These are phyloP conservation scores for Pomatorhinus ruficollis DNA, from an alignment of 2,113 vertebrate species.

Conservation along the genomic window DNA sequence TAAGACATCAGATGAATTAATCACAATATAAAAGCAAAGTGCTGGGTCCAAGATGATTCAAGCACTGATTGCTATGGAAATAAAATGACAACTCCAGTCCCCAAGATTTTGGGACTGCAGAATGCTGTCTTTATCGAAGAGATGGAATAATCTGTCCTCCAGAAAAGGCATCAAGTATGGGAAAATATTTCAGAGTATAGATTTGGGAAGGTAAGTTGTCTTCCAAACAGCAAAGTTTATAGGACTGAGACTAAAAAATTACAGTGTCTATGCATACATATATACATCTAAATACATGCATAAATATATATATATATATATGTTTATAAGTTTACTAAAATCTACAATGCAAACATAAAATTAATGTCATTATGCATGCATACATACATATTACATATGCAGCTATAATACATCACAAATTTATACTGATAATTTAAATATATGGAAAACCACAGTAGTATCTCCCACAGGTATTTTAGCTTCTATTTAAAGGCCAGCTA, in stretches of 20 bases:
- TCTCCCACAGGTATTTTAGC: not conserved
- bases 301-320: not conserved
- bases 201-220: not conserved
- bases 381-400: not conserved
- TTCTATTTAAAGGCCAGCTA: not conserved
- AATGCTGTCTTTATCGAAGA: not conserved
- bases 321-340: not conserved
- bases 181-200: not conserved
- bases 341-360: not conserved
- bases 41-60: not conserved
- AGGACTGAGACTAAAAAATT: not conserved
- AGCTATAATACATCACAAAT: not conserved
- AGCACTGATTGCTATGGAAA: not conserved
- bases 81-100: not conserved
- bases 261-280: not conserved
- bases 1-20: not conserved
- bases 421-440: not conserved
- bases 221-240: not conserved
- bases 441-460: not conserved
- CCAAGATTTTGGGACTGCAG: not conserved
- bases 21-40: not conserved
- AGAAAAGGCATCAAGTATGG: not conserved
- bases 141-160: not conserved
- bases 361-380: not conserved
- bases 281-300: not conserved